Conservation (phyloP, 2,113 vertebrate species). For the Smithornis capensis region DNA sequence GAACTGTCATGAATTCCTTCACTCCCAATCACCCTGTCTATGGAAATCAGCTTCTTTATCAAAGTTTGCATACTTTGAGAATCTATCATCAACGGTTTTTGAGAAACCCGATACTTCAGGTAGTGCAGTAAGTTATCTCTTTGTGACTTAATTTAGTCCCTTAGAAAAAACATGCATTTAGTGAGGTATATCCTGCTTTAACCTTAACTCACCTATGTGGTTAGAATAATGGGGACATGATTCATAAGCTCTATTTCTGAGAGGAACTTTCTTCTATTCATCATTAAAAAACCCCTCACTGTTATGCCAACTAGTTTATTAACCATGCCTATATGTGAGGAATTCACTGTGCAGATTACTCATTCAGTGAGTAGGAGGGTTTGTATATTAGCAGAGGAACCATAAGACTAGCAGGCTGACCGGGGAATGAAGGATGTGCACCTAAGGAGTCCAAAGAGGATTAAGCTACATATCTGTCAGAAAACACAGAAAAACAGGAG, state of each 20-base stretch:
- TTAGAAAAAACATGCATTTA: neutral
- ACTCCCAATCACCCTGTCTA: neutral
- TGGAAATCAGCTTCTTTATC: neutral
- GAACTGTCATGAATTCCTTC: neutral
- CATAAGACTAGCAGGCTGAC: neutral
- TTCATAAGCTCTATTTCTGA: neutral
- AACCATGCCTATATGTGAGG: neutral
- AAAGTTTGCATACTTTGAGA: neutral
- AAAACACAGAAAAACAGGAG: neutral
- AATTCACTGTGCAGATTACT: neutral
- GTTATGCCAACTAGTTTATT: neutral
- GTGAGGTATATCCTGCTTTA: neutral
- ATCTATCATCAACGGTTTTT: neutral
- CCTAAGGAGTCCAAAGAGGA: neutral
- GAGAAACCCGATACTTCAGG: neutral
- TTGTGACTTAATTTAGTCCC: neutral
- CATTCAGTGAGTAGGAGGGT: neutral
- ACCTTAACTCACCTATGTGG: neutral
- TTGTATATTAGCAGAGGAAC: neutral
- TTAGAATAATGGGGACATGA: neutral
- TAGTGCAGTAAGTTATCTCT: neutral
- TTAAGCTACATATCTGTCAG: neutral
- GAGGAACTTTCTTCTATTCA: neutral
- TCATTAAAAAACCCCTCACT: neutral
- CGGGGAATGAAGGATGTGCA: neutral